A percentile compares a stretch with the other conserved stretches of the same genome.
Evolutionary conservation across 2,888 invertebrate species (phyloP).

Genomic region (Eristalis pertinax): DNA sequence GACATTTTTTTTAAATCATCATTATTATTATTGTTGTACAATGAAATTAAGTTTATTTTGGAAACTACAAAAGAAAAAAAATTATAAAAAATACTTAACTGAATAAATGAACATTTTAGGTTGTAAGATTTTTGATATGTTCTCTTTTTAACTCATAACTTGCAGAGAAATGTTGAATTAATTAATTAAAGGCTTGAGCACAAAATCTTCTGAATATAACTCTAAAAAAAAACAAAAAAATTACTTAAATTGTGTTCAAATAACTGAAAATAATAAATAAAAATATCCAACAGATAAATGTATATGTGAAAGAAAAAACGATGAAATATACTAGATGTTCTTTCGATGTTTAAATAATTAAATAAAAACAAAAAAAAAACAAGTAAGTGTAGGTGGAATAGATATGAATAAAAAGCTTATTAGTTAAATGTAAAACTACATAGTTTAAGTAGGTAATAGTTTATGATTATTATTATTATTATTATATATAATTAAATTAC

Average conservation of each 20-base stretch:
- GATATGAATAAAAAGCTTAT: conserved; percentile 3
- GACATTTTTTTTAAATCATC: not conserved
- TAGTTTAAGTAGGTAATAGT: conserved; percentile 50
- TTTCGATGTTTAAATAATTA: conserved; percentile 31
- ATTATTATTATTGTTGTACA: not conserved
- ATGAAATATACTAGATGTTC: conserved; percentile 31
- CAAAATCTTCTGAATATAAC: conserved; percentile 38
- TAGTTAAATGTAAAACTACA: conserved; percentile 27
- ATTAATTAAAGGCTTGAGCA: conserved; percentile 55
- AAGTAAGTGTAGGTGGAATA: conserved; percentile 1
- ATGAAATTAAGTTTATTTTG: not conserved
- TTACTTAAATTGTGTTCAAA: conserved; percentile 59
- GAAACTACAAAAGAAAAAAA: not conserved
- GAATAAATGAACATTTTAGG: conserved; percentile 18
- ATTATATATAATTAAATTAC: conserved; percentile 18
- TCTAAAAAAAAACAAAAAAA: conserved; percentile 15
- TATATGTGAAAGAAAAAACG: conserved; percentile 10
- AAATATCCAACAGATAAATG: conserved; percentile 10
- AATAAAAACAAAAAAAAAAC: not conserved
- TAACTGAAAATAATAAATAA: conserved; percentile 21
- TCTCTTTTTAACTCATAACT: conserved; percentile 26
- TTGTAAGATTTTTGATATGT: conserved; percentile 42
- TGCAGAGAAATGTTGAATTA: conserved; percentile 11
- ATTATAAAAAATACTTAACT: not conserved
- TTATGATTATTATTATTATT: conserved; percentile 40